Base-by-base conservation (phyloP, 2,888 invertebrate genomes). In the Allacma fusca region DNA sequence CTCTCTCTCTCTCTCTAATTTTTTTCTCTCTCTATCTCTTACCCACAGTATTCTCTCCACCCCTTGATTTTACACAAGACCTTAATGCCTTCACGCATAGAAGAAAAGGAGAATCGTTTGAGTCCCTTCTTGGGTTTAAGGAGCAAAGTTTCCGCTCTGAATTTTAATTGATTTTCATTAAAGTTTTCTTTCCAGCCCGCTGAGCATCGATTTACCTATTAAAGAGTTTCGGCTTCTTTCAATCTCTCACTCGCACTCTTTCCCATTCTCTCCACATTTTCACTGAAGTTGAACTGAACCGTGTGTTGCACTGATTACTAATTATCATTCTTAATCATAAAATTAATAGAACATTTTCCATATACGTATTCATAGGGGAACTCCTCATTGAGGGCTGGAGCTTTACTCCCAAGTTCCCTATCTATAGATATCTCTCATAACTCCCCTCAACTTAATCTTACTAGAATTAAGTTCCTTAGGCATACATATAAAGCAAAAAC, bases 111-210 rank as follows among this genome's bases (percentile, higher is more conserved):
- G 28, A 72, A 62, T n/a, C 40, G 21, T 62, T 34, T 62, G 29
- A 73, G 34, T 73, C 62, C 24, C 50, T 73, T 62, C 62, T 23
- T 62, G 7, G 62, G 24, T 62, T 62, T 67, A 26, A n/a, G n/a
- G 34, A 28, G 21, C 29, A 75, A 70, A 77, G 50, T 77, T 77
- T 77, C 26, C 64, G 43, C 67, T 77, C 62, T 77, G 77, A 77
- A 77, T 77, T 77, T 71, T 72, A 75, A 75, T 75, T 75, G 75
- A 75, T 75, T 75, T 75, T 68, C 75, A 69, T 75, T 68, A 75
- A 75, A 75, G 57, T 75, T 75, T 75, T 75, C 75, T 69, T 50
- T 73, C 43, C 44, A 44, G 16, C 62, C 28, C 28, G 65, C 65
- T 65, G 65, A 65, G 65, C 65, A 65, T 65, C 29, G 65, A 65